Percentiles rank a stretch among this genome's conserved stretches.
Evolutionary conservation across 2,888 invertebrate species (phyloP).

Genomic region (Tipula helvola): DNA sequence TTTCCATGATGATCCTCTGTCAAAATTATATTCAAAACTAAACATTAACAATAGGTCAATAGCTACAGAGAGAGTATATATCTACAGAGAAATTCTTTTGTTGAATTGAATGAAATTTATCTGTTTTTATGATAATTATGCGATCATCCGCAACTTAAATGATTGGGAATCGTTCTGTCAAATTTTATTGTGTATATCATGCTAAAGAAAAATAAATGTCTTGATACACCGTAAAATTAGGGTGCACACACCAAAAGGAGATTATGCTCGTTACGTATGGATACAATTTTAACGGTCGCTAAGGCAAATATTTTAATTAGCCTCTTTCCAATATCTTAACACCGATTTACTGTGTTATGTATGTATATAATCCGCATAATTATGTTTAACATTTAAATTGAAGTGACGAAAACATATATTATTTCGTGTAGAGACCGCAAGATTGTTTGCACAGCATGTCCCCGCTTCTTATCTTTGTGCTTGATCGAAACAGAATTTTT

Average conservation of each 20-base stretch:
- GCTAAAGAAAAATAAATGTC: not conserved
- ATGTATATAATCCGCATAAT: not conserved
- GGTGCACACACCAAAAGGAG: no score
- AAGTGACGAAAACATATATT: not conserved
- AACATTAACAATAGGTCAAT: not conserved
- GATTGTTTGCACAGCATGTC: not conserved
- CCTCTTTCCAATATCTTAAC: not conserved
- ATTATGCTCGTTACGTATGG: no score
- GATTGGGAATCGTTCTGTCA: not conserved
- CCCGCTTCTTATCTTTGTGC: not conserved
- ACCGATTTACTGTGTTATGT: not conserved
- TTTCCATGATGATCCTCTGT: not conserved
- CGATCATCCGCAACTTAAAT: not conserved
- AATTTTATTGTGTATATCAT: not conserved
- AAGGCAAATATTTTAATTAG: not conserved
- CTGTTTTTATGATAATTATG: not conserved
- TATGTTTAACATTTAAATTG: not conserved
- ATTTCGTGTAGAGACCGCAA: not conserved
- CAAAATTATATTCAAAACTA: not conserved
- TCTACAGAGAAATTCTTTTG: not conserved
- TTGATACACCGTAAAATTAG: no score
- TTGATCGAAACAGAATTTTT: not conserved
- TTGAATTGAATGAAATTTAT: not conserved
- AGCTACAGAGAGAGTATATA: not conserved
- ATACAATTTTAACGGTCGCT: not conserved